These are phyloP conservation scores for Drosophila nigricruria DNA, from an alignment of 2,888 invertebrate species.

Conservation along the genomic window DNA sequence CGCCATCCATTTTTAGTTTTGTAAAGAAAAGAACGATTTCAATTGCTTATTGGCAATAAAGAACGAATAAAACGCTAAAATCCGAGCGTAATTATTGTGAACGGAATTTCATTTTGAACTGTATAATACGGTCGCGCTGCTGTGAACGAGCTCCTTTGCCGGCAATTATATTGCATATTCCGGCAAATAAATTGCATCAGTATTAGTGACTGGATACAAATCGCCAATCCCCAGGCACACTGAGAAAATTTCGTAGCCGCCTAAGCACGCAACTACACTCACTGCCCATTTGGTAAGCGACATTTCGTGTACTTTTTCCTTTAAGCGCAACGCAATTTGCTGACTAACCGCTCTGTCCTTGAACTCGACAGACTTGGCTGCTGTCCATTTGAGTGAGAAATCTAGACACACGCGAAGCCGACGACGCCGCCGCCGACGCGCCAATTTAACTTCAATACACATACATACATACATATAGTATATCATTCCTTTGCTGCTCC, in stretches of 20 bases:
- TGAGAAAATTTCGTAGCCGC: conserved; percentile 1
- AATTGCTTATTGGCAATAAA: conserved; percentile 14
- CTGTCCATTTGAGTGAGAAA: conserved; percentile 49
- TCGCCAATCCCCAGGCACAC: conserved; percentile 17
- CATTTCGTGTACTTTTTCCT: conserved; percentile 19
- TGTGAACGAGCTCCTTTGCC: conserved; percentile 18
- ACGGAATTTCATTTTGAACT: neutral
- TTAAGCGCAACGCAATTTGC: conserved; percentile 58
- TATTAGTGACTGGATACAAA: conserved; percentile 50
- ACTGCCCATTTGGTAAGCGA: conserved; percentile 44
- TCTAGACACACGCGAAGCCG: conserved; percentile 26
- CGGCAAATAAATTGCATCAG: conserved; percentile 61
- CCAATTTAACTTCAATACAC: conserved; percentile 24
- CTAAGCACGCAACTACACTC: conserved; percentile 5
- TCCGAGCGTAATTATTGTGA: conserved; percentile 10
- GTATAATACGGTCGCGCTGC: neutral
- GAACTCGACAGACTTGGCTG: conserved; percentile 73
- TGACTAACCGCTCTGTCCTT: conserved; percentile 69
- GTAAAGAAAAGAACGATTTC: conserved; percentile 16
- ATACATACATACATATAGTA: conserved; percentile 21
- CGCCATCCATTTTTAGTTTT: conserved; percentile 55
- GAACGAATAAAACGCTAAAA: conserved; percentile 7
- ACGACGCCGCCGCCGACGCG: conserved; percentile 46
- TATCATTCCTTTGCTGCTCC: conserved; percentile 15
- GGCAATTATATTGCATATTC: conserved; percentile 46